Evolutionary conservation across 1,140 invertebrate species (phyloP).

Genomic region (Lordiphosa stackelbergi): DNA sequence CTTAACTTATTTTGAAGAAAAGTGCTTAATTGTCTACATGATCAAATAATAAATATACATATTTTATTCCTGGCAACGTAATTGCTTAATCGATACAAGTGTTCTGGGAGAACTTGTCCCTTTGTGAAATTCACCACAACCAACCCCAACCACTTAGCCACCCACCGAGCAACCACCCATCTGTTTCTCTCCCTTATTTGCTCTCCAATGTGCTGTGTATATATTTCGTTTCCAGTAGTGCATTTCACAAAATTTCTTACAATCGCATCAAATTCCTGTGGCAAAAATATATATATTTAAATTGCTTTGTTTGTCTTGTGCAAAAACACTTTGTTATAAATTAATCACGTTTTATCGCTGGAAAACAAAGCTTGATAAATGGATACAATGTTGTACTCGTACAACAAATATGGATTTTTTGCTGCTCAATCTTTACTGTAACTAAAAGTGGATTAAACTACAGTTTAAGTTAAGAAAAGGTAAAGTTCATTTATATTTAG

Average conservation of each 20-base stretch:
- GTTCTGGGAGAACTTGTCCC: slow-evolving; percentile 12
- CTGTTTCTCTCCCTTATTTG: not conserved
- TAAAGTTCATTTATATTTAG: slow-evolving; percentile 21
- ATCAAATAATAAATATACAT: no score
- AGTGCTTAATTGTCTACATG: no score
- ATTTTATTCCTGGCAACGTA: not conserved
- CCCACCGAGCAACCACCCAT: slow-evolving; percentile 16
- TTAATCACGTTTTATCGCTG: slow-evolving; percentile 23
- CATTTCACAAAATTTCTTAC: slow-evolving; percentile 46
- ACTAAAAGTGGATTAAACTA: not conserved
- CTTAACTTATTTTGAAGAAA: not conserved
- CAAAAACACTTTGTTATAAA: slow-evolving; percentile 22
- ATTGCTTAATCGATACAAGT: slow-evolving; percentile 61
- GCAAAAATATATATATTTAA: slow-evolving; percentile 29
- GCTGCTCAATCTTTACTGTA: not conserved
- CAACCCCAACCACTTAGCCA: slow-evolving; percentile 6
- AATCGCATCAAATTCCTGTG: slow-evolving; percentile 33
- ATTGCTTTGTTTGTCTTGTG: slow-evolving; percentile 9
- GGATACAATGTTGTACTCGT: slow-evolving; percentile 3
- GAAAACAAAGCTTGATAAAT: slow-evolving; percentile 4
- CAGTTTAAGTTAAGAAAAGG: slow-evolving; percentile 25
- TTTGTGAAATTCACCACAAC: slow-evolving; percentile 59
- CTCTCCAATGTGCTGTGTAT: slow-evolving; percentile 14
- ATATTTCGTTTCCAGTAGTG: slow-evolving; percentile 48
- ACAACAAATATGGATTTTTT: slow-evolving; percentile 1